phyloP scores from a whole-genome alignment of 2,113 vertebrate genomes.

The Jacana jacana region DNA sequence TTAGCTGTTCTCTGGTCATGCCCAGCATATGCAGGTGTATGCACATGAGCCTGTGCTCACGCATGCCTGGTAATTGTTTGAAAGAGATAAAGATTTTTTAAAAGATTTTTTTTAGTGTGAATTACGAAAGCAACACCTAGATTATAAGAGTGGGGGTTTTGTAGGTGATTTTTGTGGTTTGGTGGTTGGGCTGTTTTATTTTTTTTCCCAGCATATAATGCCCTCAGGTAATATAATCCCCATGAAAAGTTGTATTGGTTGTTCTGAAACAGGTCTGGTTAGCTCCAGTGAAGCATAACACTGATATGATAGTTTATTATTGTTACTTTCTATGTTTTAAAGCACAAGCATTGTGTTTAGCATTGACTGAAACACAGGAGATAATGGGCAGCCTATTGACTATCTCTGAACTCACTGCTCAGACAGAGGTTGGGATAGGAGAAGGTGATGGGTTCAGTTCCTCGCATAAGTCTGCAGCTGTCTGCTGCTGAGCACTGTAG shows the following conservation, averaged over 20 bases:
- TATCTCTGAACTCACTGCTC: background rate
- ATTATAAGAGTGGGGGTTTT: background rate
- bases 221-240: background rate
- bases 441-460: background rate
- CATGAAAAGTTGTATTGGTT: background rate
- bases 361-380: background rate
- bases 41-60: background rate
- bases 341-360: background rate
- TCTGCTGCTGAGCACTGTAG: background rate
- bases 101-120: background rate
- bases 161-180: background rate
- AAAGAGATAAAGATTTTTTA: background rate
- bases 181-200: background rate
- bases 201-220: background rate
- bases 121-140: background rate
- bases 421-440: background rate
- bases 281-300: background rate
- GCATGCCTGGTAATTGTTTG: background rate
- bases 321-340: background rate
- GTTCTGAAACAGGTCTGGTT: background rate
- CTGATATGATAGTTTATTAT: background rate
- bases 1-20: background rate
- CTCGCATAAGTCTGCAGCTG: background rate
- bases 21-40: background rate
- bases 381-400: background rate